A percentile compares a stretch with the other conserved stretches of the same genome.
phyloP scores from a whole-genome alignment of 2,888 invertebrate species.

The Alloscopus bannaensis region DNA sequence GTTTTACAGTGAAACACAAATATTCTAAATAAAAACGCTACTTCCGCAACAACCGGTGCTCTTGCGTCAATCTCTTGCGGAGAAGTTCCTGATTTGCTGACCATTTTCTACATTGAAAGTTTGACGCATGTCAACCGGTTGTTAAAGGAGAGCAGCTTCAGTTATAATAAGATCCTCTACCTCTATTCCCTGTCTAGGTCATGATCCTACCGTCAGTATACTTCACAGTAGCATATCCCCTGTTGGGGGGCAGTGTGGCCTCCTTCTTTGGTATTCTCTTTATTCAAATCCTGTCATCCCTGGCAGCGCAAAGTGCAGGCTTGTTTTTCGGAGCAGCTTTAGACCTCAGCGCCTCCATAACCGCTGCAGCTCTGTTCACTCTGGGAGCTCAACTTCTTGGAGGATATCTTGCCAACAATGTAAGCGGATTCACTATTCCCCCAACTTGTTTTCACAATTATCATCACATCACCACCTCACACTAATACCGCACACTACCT shows the following conservation, averaged over 20 bases:
- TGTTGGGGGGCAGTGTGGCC: slow-evolving; percentile 82
- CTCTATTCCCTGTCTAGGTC: too few species aligned
- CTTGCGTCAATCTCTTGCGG: too few species aligned
- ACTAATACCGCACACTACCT: not conserved
- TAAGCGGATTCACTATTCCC: slow-evolving; percentile 56
- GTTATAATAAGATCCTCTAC: too few species aligned
- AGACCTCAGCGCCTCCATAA: slow-evolving; percentile 87
- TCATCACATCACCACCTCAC: not conserved
- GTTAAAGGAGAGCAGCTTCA: too few species aligned
- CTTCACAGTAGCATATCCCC: slow-evolving; percentile 85
- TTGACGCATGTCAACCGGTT: too few species aligned
- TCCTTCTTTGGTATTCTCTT: slow-evolving; percentile 83
- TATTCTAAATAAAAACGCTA: too few species aligned
- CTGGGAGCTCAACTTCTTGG: slow-evolving; percentile 86
- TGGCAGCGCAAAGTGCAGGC: slow-evolving; percentile 81
- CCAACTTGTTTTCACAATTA: too few species aligned
- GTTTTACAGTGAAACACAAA: too few species aligned
- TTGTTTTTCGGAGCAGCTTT: slow-evolving; percentile 87
- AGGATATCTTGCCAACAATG: slow-evolving; percentile 81
- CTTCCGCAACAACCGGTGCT: too few species aligned
- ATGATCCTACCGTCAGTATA: slow-evolving; percentile 85
- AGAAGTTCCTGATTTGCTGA: too few species aligned
- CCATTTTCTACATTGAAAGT: too few species aligned
- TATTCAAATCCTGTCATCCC: slow-evolving; percentile 74
- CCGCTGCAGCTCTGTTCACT: slow-evolving; percentile 85